Base-by-base conservation (phyloP, 2,113 vertebrate genomes). In the Ceyx cyanopectus region DNA sequence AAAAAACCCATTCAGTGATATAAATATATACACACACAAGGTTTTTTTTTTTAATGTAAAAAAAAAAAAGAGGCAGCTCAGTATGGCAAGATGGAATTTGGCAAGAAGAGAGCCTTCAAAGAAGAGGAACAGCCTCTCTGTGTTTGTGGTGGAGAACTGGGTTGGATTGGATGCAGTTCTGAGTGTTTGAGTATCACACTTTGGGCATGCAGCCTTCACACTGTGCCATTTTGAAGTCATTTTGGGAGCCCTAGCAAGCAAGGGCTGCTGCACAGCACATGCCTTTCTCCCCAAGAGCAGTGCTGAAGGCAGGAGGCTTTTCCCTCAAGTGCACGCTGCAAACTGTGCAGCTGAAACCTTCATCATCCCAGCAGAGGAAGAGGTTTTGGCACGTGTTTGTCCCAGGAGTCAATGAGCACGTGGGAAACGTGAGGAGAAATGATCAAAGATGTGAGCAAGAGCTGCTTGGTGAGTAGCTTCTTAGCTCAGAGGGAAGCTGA, bases 31-130 rank as follows among this genome's bases (percentile, higher is more conserved):
- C 73, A 93, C 66, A 93, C 48, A 91, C 81, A 63, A 75, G 65
- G 63, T 57, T 10, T 16, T 72, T 67, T 82, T 90, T 77, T 92
- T 88, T 81, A 14, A 46, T 22, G 23, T 22, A 48, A 48, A 48
- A 48, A 48, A 50, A 23, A 22, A 50, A 23, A 50, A 50, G 23
- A 85, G 88, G 80, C 76, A 77, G 53, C 80, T 94, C 73, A 68
- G 83, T 50, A 77, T 84, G 76, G 92, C 94, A 92, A 96, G 93
- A 94, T 72, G 92, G 83, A 94, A 96, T 90, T 95, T 96, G 96
- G 96, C 93, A 94, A 93, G 90, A 94, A 89, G 57, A 90, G 75
- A 87, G 23, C 80, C 94, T 95, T 96, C 92, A 96, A 96, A 95
- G 65, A 88, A 87, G 93, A 84, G 92, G 78, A 95, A 89, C 96